Evolutionary conservation across 2,888 invertebrate species (phyloP).

Genomic region (Yponomeuta sedellus): DNA sequence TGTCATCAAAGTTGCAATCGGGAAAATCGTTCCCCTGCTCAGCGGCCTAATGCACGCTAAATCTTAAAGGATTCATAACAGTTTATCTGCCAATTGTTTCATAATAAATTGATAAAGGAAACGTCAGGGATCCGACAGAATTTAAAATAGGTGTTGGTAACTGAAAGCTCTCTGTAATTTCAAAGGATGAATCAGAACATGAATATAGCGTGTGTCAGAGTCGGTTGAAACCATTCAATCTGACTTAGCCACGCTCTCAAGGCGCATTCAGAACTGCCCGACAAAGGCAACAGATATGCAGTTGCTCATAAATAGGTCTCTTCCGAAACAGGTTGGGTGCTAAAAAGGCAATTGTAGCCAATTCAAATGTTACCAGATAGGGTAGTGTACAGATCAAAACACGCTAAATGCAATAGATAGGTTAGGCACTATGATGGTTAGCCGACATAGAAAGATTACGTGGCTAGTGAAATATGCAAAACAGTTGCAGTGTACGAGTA

Average conservation of each 20-base stretch:
- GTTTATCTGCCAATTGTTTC: too few species aligned
- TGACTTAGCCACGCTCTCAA: constrained; percentile 16
- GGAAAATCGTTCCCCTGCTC: not conserved
- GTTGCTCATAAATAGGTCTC: constrained; percentile 44
- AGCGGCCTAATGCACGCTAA: not conserved
- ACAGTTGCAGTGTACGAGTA: not conserved
- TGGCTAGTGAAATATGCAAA: too few species aligned
- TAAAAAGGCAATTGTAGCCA: not conserved
- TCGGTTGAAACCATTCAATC: constrained; percentile 14
- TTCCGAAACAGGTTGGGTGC: constrained; percentile 35
- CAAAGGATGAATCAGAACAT: not conserved
- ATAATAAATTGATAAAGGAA: too few species aligned
- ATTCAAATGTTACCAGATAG: not conserved
- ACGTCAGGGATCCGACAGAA: too few species aligned
- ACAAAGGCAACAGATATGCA: constrained; percentile 37
- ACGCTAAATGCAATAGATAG: not conserved
- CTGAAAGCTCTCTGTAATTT: not conserved
- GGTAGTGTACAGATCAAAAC: not conserved
- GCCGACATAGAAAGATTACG: too few species aligned
- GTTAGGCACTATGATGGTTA: too few species aligned
- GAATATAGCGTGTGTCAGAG: constrained; percentile 7
- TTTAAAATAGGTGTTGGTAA: not conserved
- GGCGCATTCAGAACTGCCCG: constrained; percentile 32
- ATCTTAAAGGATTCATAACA: too few species aligned
- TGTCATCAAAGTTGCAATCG: constrained; percentile 1